Percentiles rank a stretch among this genome's conserved stretches.
Evolutionary conservation across 2,113 vertebrate species (phyloP).

Genomic region (Tragelaphus buxtoni): DNA sequence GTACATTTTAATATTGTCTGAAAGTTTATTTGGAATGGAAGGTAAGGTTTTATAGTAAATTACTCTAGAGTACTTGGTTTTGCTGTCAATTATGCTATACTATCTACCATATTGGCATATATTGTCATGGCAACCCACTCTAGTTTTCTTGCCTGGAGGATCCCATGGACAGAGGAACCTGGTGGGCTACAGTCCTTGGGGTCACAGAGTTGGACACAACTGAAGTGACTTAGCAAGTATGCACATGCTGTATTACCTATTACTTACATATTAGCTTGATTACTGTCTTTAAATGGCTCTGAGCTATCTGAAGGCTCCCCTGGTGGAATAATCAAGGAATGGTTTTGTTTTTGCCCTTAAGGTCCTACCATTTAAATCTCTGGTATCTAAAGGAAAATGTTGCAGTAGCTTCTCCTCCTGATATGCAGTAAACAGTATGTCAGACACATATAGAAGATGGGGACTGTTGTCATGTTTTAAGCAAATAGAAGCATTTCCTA

Average conservation of each 20-base stretch:
- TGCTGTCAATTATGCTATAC: background rate
- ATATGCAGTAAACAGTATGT: background rate
- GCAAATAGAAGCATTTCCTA: conserved; percentile 2
- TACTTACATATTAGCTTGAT: background rate
- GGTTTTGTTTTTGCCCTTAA: background rate
- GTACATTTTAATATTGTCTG: background rate
- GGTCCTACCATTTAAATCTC: background rate
- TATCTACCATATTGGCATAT: background rate
- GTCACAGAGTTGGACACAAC: background rate
- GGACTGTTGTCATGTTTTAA: conserved; percentile 9
- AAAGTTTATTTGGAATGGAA: background rate
- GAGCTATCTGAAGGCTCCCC: background rate
- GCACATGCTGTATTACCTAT: background rate
- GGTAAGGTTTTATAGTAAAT: background rate
- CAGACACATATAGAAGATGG: background rate
- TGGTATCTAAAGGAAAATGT: background rate
- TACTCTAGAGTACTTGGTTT: background rate
- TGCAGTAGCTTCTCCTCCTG: background rate
- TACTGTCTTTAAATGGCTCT: background rate
- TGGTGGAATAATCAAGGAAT: background rate
- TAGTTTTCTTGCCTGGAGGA: background rate
- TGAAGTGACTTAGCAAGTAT: background rate
- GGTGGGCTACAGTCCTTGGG: background rate
- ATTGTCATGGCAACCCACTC: background rate
- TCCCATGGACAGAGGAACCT: background rate